Percentiles rank a stretch among this genome's conserved stretches.
These are phyloP conservation scores for Antheraea yamamai DNA, from an alignment of 2,888 invertebrate genomes.

Conservation along the genomic window DNA sequence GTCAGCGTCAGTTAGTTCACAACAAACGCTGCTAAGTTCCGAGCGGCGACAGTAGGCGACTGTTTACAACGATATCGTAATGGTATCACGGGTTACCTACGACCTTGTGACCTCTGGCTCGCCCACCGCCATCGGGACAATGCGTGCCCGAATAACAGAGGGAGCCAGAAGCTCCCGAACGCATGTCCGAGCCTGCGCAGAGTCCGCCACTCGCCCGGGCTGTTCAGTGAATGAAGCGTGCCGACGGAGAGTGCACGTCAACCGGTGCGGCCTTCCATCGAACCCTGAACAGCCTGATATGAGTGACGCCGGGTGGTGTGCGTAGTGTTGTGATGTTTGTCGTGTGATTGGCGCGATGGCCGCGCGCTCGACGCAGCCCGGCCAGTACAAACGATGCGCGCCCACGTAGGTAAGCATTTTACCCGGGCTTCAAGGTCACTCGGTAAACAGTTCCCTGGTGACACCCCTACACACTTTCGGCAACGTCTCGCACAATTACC, in stretches of 20 bases:
- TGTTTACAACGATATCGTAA: conserved; percentile 49
- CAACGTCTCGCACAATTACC: conserved; percentile 9
- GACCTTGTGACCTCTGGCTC: conserved; percentile 78
- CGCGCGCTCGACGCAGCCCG: conserved; percentile 68
- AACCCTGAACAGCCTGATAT: conserved; percentile 47
- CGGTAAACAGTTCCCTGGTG: conserved; percentile 56
- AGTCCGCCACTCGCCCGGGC: conserved; percentile 61
- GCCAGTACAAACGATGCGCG: conserved; percentile 70
- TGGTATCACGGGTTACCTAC: conserved; percentile 50
- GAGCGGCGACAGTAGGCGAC: conserved; percentile 25
- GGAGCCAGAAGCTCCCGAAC: conserved; percentile 60
- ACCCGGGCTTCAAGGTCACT: conserved; percentile 63
- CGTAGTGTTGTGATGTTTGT: conserved; percentile 57
- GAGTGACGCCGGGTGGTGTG: conserved; percentile 62
- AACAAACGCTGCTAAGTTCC: conserved; percentile 9
- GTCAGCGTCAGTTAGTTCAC: not conserved
- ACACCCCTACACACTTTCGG: conserved; percentile 29
- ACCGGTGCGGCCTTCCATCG: conserved; percentile 29
- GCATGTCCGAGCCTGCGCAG: conserved; percentile 73
- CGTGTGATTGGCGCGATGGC: conserved; percentile 70
- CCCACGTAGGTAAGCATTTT: conserved; percentile 66
- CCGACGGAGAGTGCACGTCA: conserved; percentile 53
- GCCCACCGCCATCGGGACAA: conserved; percentile 58
- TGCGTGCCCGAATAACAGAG: conserved; percentile 61
- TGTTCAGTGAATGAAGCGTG: conserved; percentile 73